These are phyloP conservation scores for Venustoraphidia nigricollis DNA, from an alignment of 2,888 invertebrate genomes.

Conservation along the genomic window DNA sequence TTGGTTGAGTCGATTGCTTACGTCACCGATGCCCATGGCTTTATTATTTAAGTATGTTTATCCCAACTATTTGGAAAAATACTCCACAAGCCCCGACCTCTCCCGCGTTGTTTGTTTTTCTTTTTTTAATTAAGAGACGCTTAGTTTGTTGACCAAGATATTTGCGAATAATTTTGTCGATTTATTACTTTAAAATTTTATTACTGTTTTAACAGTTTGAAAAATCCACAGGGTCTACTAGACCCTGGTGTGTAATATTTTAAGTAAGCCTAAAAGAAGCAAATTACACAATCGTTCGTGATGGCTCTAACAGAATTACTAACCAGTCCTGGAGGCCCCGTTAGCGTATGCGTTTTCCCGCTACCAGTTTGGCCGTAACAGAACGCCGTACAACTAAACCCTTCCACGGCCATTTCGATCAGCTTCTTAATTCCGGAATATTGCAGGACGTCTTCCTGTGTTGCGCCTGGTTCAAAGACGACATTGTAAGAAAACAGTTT, in stretches of 20 bases:
- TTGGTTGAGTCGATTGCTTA: no score
- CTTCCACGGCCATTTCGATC: slow-evolving; percentile 87
- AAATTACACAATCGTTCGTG: neutral
- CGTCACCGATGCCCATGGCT: no score
- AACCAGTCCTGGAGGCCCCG: slow-evolving; percentile 79
- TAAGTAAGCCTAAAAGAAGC: neutral
- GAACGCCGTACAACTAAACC: slow-evolving; percentile 86
- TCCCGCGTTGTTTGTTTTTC: neutral
- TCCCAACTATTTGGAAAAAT: no score
- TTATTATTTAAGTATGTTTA: no score
- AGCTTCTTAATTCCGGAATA: slow-evolving; percentile 81
- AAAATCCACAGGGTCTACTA: no score
- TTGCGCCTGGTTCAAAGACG: slow-evolving; percentile 83
- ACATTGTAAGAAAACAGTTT: slow-evolving; percentile 91
- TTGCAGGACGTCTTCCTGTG: slow-evolving; percentile 71
- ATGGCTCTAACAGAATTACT: slow-evolving; percentile 18
- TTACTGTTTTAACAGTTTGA: no score
- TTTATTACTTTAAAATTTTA: no score
- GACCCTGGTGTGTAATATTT: neutral
- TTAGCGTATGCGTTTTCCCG: slow-evolving; percentile 90
- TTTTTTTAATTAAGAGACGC: neutral
- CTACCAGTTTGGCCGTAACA: slow-evolving; percentile 96
- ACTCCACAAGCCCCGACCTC: no score
- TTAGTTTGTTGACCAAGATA: no score
- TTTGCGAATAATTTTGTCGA: no score